Evolutionary conservation across 2,888 invertebrate genomes (phyloP).

Genomic region (Lathronympha strigana): DNA sequence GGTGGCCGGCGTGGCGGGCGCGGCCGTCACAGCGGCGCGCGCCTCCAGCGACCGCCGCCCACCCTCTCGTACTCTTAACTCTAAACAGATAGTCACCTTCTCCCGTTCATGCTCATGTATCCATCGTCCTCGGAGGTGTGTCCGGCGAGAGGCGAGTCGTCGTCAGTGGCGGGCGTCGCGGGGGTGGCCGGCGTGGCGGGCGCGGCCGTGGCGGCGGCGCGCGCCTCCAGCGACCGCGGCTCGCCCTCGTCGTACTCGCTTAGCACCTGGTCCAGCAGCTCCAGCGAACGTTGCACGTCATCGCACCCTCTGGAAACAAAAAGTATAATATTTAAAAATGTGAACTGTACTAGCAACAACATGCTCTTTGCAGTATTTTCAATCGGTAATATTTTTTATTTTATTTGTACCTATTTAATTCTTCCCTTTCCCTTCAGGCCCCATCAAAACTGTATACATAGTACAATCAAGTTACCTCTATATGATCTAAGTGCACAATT

Average conservation of each 20-base stretch:
- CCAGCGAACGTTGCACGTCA: slow-evolving; percentile 94
- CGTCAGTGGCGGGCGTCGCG: slow-evolving; percentile 85
- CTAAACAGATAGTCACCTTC: slow-evolving; percentile 81
- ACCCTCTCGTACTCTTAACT: too few relatives aligned
- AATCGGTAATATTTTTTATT: too few relatives aligned
- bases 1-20: slow-evolving; percentile 43
- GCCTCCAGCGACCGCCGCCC: too few relatives aligned
- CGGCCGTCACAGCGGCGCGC: too few relatives aligned
- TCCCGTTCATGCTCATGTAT: slow-evolving; percentile 96
- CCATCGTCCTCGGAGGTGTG: slow-evolving; percentile 96
- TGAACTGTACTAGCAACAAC: neutral
- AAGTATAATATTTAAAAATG: neutral
- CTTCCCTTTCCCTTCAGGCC: too few relatives aligned
- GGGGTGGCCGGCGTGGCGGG: slow-evolving; percentile 82
- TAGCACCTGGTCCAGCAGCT: slow-evolving; percentile 94
- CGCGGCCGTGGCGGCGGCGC: slow-evolving; percentile 68
- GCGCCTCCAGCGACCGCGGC: slow-evolving; percentile 79
- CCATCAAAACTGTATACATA: too few relatives aligned
- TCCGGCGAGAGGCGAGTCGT: slow-evolving; percentile 91
- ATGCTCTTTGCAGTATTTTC: neutral
- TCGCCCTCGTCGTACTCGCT: slow-evolving; percentile 94
- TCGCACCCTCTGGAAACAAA: slow-evolving; percentile 88
- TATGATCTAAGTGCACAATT: too few relatives aligned
- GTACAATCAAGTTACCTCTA: too few relatives aligned
- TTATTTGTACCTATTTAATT: too few relatives aligned